Percentiles rank a stretch among this genome's conserved stretches.
These are phyloP conservation scores for Rhegmatorhina hoffmannsi DNA, from an alignment of 2,113 vertebrate genomes.

Conservation along the genomic window DNA sequence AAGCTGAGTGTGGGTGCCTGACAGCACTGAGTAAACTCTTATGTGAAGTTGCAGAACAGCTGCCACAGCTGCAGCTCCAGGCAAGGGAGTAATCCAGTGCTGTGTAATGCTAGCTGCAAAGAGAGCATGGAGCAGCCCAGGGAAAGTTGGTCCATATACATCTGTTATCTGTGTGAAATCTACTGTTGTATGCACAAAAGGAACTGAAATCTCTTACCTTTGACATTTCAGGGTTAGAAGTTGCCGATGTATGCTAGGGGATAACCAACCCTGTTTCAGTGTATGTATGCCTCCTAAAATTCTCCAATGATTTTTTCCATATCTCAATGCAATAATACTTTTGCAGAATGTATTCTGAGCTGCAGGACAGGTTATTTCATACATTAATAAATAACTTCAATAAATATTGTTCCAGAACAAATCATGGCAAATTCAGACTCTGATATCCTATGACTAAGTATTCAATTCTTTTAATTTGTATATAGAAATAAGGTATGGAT, in stretches of 20 bases:
- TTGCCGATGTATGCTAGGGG: not conserved
- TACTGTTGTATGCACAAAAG: not conserved
- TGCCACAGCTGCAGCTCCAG: not conserved
- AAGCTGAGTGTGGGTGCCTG: not conserved
- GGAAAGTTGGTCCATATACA: not conserved
- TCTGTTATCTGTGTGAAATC: not conserved
- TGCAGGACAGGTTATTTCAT: not conserved
- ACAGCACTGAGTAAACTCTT: not conserved
- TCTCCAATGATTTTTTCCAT: rapidly evolving
- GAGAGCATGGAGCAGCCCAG: not conserved
- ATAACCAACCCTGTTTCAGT: not conserved
- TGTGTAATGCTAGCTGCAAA: not conserved
- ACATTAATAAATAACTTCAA: not conserved
- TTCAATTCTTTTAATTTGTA: not conserved
- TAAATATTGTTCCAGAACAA: not conserved
- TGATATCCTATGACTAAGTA: not conserved
- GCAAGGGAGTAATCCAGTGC: not conserved
- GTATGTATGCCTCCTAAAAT: not conserved
- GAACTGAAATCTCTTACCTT: not conserved
- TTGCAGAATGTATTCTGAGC: not conserved
- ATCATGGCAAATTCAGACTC: not conserved
- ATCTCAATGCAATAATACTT: not conserved
- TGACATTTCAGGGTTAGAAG: not conserved
- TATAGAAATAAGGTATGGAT: not conserved
- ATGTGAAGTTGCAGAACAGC: not conserved